Percentiles rank a stretch among this genome's conserved stretches.
Conservation (phyloP, 2,888 invertebrate genomes). For the Reticulitermes lucifugus region DNA sequence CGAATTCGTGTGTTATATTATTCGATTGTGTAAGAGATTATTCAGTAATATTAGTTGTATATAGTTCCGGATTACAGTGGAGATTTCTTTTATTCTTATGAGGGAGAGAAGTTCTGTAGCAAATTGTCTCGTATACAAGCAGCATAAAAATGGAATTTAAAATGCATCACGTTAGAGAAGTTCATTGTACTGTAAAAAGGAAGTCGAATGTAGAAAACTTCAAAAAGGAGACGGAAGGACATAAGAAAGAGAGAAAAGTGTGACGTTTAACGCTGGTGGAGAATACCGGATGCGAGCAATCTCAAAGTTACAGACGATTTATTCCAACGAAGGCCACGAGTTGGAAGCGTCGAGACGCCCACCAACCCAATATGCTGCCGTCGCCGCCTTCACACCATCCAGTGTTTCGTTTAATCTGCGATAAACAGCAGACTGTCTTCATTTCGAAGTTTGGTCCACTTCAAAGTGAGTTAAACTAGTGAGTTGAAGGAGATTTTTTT, state of each 20-base stretch:
- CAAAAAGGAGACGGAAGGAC: neutral
- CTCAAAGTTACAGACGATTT: conserved; percentile 37
- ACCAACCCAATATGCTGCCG: neutral
- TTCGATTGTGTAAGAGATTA: neutral
- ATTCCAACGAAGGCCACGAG: conserved; percentile 14
- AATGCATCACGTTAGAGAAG: neutral
- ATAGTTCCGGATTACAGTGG: neutral
- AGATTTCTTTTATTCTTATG: neutral
- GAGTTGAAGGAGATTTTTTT: too few species aligned
- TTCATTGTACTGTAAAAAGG: neutral
- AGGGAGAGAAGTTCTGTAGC: neutral
- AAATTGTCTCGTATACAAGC: neutral
- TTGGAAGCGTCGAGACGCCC: neutral
- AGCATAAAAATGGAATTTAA: neutral
- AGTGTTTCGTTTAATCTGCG: neutral
- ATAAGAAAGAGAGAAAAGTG: conserved; percentile 12
- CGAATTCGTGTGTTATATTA: neutral
- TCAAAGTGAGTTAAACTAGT: too few species aligned
- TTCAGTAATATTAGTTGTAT: conserved; percentile 5
- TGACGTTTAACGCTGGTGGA: conserved; percentile 14
- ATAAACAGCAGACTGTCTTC: neutral
- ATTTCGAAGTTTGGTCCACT: too few species aligned
- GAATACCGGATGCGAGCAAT: conserved; percentile 32
- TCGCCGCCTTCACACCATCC: neutral
- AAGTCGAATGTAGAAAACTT: neutral